Base-by-base conservation (phyloP, 64 coral and sea anemone genomes). In the Platygyra sinensis region DNA sequence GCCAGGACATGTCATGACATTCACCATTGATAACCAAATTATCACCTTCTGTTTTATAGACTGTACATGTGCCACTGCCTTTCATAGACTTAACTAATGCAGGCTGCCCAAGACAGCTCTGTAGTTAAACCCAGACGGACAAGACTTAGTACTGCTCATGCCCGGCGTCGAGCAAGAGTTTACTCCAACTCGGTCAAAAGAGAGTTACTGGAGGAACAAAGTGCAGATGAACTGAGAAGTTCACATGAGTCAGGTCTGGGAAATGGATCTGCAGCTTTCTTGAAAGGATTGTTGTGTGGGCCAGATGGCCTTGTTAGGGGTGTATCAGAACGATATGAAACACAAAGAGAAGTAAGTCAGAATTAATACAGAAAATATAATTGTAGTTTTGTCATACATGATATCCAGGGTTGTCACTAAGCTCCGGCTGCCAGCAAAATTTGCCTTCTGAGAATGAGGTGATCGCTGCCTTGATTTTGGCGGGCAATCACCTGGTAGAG, bases 141-240 rank as follows among this genome's bases (percentile, higher is more conserved):
- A 89, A 16, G 92, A 72, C 49, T 91, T 30, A 91, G 79, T 38
- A 91, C 89, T 91, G 79, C 82, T 59, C 89, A 91, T 61, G 89
- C 89, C 17, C 89, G 89, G 2, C 89, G 89, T n/a, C 89, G 89
- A 27, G 89, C 89, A 19, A 76, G 79, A 62, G 80, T 76, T 18
- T 91, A 91, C 36, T 50, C 69, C 7, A 85, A 36, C 25, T 75
- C 89, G 31, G 46, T 91, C 30, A 91, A 75, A 39, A 84, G 63
- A 24, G 89, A 64, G 20, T 19, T 60, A 16, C 72, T 83, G 18
- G 36, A 30, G 18, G 80, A 75, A 33, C 78, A 81, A 12, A 91
- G 67, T 90, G 77, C 49, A 32, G 79, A 75, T 76, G 80, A 77
- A 75, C 55, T 91, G 24, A 42, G 79, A n/a, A 30, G 89, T 10